Conservation (phyloP, 2,888 invertebrate genomes). For the Lutraria lutraria region DNA sequence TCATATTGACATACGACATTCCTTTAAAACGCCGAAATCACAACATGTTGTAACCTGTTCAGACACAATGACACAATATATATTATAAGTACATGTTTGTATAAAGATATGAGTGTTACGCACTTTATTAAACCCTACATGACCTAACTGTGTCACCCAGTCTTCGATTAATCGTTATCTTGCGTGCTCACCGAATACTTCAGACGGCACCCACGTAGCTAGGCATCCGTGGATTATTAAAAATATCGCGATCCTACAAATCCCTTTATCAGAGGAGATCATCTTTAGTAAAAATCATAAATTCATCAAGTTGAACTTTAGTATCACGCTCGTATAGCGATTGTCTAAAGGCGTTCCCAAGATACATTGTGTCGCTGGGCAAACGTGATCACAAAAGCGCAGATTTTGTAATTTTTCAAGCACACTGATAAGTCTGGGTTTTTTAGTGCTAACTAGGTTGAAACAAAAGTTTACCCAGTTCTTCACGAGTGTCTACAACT, state of each 20-base stretch:
- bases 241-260: constrained; percentile 25
- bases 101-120: not conserved
- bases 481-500: not conserved
- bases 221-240: constrained; percentile 41
- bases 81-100: not conserved
- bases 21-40: not conserved
- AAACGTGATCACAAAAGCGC: not conserved
- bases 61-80: not conserved
- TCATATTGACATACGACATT: too few relatives aligned
- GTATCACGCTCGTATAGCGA: not conserved
- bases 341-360: not conserved
- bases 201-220: constrained; percentile 33
- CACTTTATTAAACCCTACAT: not conserved
- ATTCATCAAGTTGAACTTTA: constrained; percentile 1
- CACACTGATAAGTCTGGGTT: not conserved
- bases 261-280: constrained; percentile 33
- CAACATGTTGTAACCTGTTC: not conserved
- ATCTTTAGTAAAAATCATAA: not conserved
- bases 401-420: not conserved
- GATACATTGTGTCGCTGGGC: not conserved
- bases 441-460: not conserved
- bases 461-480: not conserved
- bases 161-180: constrained; percentile 30
- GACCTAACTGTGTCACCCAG: constrained; percentile 3
- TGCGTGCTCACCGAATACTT: not conserved